phyloP scores from a whole-genome alignment of 2,113 vertebrate genomes.

The Cathartes aura region DNA sequence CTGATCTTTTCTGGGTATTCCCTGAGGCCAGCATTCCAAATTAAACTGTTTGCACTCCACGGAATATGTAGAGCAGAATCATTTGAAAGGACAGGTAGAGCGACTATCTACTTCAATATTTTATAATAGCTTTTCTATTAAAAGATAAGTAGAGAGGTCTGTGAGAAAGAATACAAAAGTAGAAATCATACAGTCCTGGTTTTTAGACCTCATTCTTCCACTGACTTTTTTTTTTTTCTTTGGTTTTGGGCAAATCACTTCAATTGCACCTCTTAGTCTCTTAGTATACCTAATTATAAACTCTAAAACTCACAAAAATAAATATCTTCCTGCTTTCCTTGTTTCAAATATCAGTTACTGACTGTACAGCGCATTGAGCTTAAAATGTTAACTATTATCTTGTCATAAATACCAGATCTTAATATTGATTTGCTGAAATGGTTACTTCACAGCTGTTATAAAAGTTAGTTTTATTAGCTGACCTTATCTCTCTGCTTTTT shows the following conservation, averaged over 20 bases:
- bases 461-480: background rate
- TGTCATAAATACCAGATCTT: background rate
- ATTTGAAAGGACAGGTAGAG: slow-evolving; percentile 6
- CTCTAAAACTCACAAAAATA: background rate
- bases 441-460: background rate
- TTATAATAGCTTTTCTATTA: slow-evolving; percentile 55
- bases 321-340: background rate
- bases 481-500: background rate
- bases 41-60: background rate
- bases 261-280: background rate
- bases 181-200: background rate
- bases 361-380: background rate
- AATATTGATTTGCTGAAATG: background rate
- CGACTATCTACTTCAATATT: slow-evolving; percentile 22
- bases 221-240: background rate
- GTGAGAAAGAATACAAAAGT: background rate
- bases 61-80: background rate
- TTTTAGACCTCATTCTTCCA: background rate
- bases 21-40: slow-evolving; percentile 1
- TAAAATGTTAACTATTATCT: background rate
- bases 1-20: background rate
- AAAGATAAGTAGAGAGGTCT: slow-evolving; percentile 34
- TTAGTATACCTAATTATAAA: background rate
- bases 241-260: background rate
- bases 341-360: background rate